These are phyloP conservation scores for Emydoidea blandingii DNA, from an alignment of 2,797 vertebrate species.

Conservation along the genomic window DNA sequence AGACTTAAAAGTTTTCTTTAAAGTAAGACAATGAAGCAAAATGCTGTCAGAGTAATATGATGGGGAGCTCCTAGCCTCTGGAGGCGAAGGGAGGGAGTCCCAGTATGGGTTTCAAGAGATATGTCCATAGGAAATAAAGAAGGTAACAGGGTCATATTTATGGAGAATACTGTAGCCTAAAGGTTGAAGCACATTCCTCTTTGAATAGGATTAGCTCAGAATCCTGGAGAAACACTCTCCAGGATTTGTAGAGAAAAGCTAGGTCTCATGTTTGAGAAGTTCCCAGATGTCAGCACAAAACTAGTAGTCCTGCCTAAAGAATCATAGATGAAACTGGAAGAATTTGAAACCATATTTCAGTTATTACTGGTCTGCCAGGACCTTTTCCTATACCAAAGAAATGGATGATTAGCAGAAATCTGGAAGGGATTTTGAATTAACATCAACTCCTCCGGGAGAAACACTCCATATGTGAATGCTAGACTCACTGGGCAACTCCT, in stretches of 20 bases:
- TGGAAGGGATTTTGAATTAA: neutral
- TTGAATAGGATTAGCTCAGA: neutral
- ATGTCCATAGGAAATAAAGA: neutral
- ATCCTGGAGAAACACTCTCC: neutral
- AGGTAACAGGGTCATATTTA: neutral
- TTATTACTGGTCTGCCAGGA: neutral
- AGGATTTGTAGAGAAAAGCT: neutral
- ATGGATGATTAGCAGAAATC: neutral
- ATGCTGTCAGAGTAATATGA: neutral
- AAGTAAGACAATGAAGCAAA: neutral
- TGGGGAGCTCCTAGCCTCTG: fast-evolving
- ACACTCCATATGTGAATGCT: neutral
- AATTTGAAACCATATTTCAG: neutral
- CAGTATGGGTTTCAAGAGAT: neutral
- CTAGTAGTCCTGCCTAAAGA: neutral
- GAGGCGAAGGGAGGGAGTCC: neutral
- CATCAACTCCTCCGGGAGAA: neutral
- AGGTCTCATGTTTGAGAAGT: neutral
- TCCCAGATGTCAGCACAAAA: neutral
- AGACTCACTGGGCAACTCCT: neutral
- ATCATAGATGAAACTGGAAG: neutral
- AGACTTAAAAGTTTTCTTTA: neutral
- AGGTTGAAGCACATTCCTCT: neutral
- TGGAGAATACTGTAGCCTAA: neutral
- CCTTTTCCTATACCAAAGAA: neutral